Base-by-base conservation (phyloP, 2,888 invertebrate species). In the Ornithoptera priamus region DNA sequence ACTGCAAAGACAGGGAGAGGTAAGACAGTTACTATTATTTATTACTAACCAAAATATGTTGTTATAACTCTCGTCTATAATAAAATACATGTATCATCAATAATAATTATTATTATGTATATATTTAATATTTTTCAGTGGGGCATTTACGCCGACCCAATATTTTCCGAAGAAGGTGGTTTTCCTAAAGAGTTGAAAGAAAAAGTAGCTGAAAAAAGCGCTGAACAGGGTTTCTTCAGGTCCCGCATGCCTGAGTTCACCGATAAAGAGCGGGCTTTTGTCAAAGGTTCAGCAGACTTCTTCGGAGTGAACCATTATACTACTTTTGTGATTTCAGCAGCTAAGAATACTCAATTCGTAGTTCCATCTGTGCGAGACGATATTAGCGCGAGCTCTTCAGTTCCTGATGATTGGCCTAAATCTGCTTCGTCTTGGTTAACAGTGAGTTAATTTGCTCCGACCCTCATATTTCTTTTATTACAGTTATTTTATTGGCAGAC, bases 251-350 rank as follows among this genome's bases (percentile, higher is more conserved):
- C 82, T 18, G 78, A 80, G 62, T 81, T 82, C 36, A 80, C 82
- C 5, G 76, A 78, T 1, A 81, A 83, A 61, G 85, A 87, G 71
- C 77, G 75, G 12, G 73, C 73, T 0, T 81, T 83, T 2, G 81
- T 83, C 0, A 81, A 77, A 65, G 91, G 91, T 2, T 24, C 85
- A 0, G 73, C 77, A 0, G 91, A 91, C 72, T 92, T 90, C 78
- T 84, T 89, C 22, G 89, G 96, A 0, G 86, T 97, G 3, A 96
- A 96, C 78, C 94, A 95, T 71, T 97, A 97, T 80, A 94, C 95
- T 0, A 82, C 93, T 0, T 76, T 2, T 0, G 50, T 81, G 3
- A 68, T 85, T 12, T 84, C 85, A 0, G 84, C 84, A 0, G 77
- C 78, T 30, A 30, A 0, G 75, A 83, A 17, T 65, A 82, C 30